Evolutionary conservation across 2,797 vertebrate species (phyloP).

Genomic region (Malurus leucopterus): DNA sequence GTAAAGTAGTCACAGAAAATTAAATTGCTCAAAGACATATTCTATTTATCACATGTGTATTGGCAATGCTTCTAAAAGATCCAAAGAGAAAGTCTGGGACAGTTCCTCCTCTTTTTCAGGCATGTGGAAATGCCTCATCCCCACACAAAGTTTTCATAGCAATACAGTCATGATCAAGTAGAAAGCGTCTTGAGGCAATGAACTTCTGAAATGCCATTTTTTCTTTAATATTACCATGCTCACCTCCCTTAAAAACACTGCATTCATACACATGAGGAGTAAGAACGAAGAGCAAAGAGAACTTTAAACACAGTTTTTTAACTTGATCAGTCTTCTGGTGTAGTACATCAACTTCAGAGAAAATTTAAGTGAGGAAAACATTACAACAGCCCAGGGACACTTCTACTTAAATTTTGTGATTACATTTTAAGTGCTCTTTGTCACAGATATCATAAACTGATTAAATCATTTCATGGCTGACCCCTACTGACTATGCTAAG

Average conservation of each 20-base stretch:
- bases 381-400: constrained; percentile 76
- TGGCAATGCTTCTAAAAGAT: background rate
- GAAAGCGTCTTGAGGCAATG: background rate
- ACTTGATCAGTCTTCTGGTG: background rate
- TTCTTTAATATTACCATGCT: background rate
- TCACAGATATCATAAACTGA: constrained; percentile 83
- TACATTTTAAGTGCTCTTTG: constrained; percentile 80
- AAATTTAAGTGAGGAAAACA: constrained; percentile 69
- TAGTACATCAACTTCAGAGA: constrained; percentile 46
- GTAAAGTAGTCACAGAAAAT: background rate
- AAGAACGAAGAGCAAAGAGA: background rate
- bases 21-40: background rate
- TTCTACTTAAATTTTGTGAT: constrained; percentile 79
- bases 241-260: background rate
- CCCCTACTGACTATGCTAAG: constrained; percentile 83
- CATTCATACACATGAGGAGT: background rate
- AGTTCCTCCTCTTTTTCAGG: background rate
- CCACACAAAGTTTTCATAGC: background rate
- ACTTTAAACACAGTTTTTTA: background rate
- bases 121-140: background rate
- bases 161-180: background rate
- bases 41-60: background rate
- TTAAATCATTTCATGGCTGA: constrained; percentile 82
- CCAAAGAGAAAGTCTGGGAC: background rate
- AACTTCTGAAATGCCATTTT: background rate